These are phyloP conservation scores for Daphoenositta chrysoptera DNA, from an alignment of 2,113 vertebrate genomes.

Conservation along the genomic window DNA sequence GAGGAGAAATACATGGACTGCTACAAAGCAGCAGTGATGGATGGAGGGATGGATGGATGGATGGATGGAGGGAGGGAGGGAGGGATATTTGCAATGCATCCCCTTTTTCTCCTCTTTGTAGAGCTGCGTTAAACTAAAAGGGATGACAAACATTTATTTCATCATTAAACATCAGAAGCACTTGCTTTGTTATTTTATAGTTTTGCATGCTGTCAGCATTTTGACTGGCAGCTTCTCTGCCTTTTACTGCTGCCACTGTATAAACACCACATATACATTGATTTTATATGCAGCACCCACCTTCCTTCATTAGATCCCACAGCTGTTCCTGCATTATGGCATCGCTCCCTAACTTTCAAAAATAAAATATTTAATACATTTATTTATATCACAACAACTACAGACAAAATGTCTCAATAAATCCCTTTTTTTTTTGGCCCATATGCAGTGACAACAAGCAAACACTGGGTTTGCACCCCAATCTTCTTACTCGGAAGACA, in stretches of 20 bases:
- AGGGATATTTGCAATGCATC: not conserved
- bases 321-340: not conserved
- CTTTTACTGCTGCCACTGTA: slow-evolving; percentile 6
- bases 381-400: not conserved
- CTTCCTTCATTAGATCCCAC: slow-evolving; percentile 26
- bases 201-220: slow-evolving; percentile 29
- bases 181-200: not conserved
- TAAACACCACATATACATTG: not conserved
- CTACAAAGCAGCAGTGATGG: not conserved
- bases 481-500: not conserved
- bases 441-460: not conserved
- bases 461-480: not conserved
- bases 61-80: not conserved
- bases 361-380: slow-evolving; percentile 10
- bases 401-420: not conserved
- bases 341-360: not conserved
- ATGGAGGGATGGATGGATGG: not conserved
- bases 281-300: slow-evolving; percentile 25
- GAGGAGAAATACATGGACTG: not conserved
- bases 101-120: not conserved
- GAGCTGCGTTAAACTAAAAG: not conserved
- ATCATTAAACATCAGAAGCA: not conserved
- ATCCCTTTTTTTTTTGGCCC: not conserved
- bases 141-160: not conserved
- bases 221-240: slow-evolving; percentile 5